Evolutionary conservation across 2,888 invertebrate genomes (phyloP).

Genomic region (Conus canariensis): DNA sequence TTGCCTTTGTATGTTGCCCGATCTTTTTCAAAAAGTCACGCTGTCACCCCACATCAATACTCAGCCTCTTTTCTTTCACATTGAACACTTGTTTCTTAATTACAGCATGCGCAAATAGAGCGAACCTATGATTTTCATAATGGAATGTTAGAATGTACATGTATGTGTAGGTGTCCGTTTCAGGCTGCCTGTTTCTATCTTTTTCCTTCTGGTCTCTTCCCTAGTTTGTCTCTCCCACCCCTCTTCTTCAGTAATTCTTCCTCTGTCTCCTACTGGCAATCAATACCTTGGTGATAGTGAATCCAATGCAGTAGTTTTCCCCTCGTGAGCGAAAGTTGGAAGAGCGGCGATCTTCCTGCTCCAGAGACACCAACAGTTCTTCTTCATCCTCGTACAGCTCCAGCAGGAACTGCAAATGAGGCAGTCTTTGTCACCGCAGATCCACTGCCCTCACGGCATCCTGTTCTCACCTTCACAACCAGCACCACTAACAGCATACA

Average conservation of each 20-base stretch:
- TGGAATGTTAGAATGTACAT: not conserved
- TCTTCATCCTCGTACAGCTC: conserved; percentile 63
- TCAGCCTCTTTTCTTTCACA: no score
- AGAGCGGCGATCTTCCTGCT: conserved; percentile 67
- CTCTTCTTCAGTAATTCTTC: no score
- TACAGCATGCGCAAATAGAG: no score
- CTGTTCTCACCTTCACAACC: not conserved
- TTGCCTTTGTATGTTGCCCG: no score
- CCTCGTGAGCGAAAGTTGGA: conserved; percentile 58
- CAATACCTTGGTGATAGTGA: conserved; percentile 64
- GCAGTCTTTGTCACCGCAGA: not conserved
- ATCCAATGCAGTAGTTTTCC: conserved; percentile 67
- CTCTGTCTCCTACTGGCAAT: no score
- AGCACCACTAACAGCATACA: not conserved
- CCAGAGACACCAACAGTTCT: conserved; percentile 67
- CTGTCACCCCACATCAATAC: no score
- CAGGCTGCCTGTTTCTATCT: not conserved
- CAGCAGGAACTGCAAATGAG: conserved; percentile 67
- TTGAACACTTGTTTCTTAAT: no score
- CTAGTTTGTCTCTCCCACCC: not conserved
- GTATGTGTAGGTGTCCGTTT: not conserved
- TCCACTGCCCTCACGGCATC: not conserved
- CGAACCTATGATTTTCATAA: no score
- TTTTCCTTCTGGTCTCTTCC: not conserved
- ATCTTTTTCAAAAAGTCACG: no score